These are phyloP conservation scores for Dromococcyx pavoninus DNA, from an alignment of 2,797 vertebrate species.

Conservation along the genomic window DNA sequence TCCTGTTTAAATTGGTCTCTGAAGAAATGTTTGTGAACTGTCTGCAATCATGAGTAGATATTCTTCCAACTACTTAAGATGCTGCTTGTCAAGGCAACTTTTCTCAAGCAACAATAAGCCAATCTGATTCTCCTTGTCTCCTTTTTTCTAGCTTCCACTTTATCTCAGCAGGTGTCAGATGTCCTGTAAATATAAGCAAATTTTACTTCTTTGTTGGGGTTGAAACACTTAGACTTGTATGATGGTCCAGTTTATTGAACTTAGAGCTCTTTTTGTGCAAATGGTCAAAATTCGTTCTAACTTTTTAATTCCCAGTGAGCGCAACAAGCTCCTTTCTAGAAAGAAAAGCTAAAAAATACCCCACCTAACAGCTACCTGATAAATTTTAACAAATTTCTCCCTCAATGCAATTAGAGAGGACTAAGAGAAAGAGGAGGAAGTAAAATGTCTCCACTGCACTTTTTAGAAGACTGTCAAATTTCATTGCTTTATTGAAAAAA, in stretches of 20 bases:
- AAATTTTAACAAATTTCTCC: neutral
- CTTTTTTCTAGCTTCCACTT: conserved; percentile 27
- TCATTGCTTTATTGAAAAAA: neutral
- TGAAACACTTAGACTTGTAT: neutral
- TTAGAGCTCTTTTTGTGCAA: neutral
- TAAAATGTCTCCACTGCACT: neutral
- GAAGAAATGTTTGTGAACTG: conserved; percentile 11
- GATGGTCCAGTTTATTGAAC: neutral
- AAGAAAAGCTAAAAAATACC: neutral
- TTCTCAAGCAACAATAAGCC: conserved; percentile 1
- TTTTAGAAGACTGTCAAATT: neutral
- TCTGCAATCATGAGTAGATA: neutral
- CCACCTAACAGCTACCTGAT: neutral
- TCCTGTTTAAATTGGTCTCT: conserved; percentile 39
- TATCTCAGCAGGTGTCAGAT: neutral
- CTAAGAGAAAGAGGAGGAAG: neutral
- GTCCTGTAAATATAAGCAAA: neutral
- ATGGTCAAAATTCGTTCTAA: neutral
- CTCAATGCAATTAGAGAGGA: neutral
- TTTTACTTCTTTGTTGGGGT: neutral
- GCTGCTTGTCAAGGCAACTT: neutral
- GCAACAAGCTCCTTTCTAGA: neutral
- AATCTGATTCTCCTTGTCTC: neutral
- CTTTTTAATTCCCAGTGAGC: neutral
- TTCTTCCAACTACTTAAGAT: neutral